Conservation (phyloP, 2,113 vertebrate species). For the Vombatus ursinus region DNA sequence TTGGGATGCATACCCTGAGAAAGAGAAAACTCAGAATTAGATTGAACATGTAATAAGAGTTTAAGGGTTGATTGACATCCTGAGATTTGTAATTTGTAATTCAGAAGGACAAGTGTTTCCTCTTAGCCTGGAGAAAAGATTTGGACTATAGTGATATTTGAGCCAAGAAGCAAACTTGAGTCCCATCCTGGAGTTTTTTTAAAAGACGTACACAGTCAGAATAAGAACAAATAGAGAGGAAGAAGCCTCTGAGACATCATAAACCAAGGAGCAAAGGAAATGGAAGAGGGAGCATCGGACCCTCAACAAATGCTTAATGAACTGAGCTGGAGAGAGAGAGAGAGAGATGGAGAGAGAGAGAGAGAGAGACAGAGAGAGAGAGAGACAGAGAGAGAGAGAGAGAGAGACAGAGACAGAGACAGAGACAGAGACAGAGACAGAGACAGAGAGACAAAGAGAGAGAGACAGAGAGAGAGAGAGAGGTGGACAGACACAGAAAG, state of each 20-base stretch:
- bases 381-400: neutral
- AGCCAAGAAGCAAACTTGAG: neutral
- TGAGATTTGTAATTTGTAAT: neutral
- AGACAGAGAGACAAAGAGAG: neutral
- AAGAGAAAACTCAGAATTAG: neutral
- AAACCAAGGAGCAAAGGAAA: neutral
- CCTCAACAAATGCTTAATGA: neutral
- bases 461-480: too few relatives aligned
- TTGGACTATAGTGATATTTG: neutral
- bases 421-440: neutral
- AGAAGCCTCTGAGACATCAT: neutral
- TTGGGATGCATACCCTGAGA: neutral
- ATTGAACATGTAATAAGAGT: neutral
- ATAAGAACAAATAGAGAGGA: neutral
- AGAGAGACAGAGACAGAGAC: neutral
- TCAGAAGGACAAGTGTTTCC: neutral
- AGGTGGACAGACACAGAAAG: neutral
- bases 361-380: too few relatives aligned
- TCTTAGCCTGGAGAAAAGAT: neutral
- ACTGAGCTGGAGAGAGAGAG: neutral
- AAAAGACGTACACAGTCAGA: too few relatives aligned
- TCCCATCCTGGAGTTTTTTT: too few relatives aligned
- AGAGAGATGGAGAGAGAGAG: too few relatives aligned
- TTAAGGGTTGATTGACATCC: neutral
- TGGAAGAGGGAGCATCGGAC: neutral